A percentile compares a stretch with the other conserved stretches of the same genome.
phyloP scores from a whole-genome alignment of 2,797 vertebrate species.

The Squalus acanthias region DNA sequence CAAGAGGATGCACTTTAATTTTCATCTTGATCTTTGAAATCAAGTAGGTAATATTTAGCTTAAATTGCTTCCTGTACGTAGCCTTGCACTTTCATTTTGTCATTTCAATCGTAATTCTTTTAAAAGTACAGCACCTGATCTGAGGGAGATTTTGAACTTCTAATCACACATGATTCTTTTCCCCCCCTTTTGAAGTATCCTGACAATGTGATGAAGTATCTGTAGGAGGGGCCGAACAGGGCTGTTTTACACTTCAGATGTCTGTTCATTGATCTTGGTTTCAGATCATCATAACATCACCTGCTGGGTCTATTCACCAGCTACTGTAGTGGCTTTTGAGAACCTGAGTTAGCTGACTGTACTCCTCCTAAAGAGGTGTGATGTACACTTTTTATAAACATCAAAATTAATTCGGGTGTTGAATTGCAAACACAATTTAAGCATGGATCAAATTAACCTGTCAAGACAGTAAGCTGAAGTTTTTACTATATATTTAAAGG shows the following conservation, averaged over 20 bases:
- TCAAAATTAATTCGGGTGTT: conserved; percentile 30
- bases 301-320: background rate
- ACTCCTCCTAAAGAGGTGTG: background rate
- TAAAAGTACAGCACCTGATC: conserved; percentile 16
- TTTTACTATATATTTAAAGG: background rate
- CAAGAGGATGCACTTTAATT: background rate
- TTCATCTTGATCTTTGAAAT: conserved; percentile 34
- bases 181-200: background rate
- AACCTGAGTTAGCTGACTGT: background rate
- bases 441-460: background rate
- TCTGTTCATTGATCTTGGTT: conserved; percentile 35
- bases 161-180: background rate
- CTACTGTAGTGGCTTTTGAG: background rate
- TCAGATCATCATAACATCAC: conserved; percentile 2
- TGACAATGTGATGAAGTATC: background rate
- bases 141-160: conserved; percentile 21
- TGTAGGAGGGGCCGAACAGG: background rate
- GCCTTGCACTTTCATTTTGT: background rate
- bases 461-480: background rate
- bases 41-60: conserved; percentile 2
- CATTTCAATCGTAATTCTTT: conserved; percentile 17
- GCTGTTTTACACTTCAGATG: conserved; percentile 31
- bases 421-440: background rate
- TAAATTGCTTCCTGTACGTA: background rate
- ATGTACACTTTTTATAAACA: background rate